A percentile compares a stretch with the other conserved stretches of the same genome.
Evolutionary conservation across 2,113 vertebrate genomes (phyloP).

Genomic region (Pipra filicauda): DNA sequence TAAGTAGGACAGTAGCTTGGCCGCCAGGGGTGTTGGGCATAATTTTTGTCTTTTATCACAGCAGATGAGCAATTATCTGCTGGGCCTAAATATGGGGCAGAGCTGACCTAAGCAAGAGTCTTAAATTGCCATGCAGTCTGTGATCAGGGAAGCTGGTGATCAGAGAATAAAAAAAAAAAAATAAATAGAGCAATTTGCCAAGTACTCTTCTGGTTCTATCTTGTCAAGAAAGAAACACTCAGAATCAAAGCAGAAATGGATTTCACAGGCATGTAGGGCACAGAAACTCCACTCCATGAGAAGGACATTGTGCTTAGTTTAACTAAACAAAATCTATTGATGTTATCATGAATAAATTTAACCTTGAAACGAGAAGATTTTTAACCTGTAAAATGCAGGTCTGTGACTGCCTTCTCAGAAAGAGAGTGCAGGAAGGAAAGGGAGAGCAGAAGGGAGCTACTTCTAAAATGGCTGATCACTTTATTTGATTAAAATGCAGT

Average conservation of each 20-base stretch:
- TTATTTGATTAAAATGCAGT: background rate
- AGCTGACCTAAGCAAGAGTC: background rate
- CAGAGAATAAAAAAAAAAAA: background rate
- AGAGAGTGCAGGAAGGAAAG: background rate
- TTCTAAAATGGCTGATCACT: background rate
- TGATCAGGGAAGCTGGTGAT: background rate
- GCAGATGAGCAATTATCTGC: background rate
- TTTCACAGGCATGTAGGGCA: background rate
- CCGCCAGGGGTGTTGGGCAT: background rate
- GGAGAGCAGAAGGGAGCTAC: background rate
- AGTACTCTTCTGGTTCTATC: background rate
- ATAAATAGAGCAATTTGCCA: background rate
- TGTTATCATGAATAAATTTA: background rate
- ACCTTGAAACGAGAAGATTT: background rate
- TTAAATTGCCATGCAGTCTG: background rate
- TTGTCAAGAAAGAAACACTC: background rate
- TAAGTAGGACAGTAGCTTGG: background rate
- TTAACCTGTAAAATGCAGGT: background rate
- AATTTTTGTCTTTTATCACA: background rate
- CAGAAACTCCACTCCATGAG: background rate
- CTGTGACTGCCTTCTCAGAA: background rate
- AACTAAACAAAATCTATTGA: background rate
- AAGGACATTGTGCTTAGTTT: background rate
- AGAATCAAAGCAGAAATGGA: background rate
- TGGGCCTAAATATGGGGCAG: background rate